phyloP scores from a whole-genome alignment of 2,797 vertebrate species.

The Potorous gilbertii region DNA sequence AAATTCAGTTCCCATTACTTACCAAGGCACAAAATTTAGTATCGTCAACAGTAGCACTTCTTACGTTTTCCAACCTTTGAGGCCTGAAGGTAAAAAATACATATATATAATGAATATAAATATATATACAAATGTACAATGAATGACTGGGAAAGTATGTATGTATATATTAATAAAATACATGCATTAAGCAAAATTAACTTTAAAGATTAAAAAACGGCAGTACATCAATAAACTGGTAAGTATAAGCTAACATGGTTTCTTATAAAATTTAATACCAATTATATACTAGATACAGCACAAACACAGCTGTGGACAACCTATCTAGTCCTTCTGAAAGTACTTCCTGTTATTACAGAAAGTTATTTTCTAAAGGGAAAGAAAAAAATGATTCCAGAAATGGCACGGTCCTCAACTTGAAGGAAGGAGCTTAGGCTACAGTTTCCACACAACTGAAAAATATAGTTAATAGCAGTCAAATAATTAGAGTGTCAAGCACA shows the following conservation, averaged over 20 bases:
- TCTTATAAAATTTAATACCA: neutral
- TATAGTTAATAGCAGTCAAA: neutral
- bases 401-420: neutral
- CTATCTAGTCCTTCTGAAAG: neutral
- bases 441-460: neutral
- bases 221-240: rapidly evolving
- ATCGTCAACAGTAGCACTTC: neutral
- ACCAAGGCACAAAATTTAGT: conserved; percentile 32
- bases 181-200: rapidly evolving
- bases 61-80: neutral
- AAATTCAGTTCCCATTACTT: neutral
- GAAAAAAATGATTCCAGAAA: neutral
- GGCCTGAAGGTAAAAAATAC: neutral
- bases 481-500: neutral
- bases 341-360: neutral
- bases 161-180: rapidly evolving
- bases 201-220: neutral
- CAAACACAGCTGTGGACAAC: neutral
- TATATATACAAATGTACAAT: rapidly evolving
- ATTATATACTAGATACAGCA: neutral
- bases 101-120: too few species aligned
- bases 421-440: neutral
- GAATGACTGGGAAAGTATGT: rapidly evolving
- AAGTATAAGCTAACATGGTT: rapidly evolving
- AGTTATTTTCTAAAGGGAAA: neutral